phyloP scores from a whole-genome alignment of 2,888 invertebrate genomes.

The Camptogramma bilineatum region DNA sequence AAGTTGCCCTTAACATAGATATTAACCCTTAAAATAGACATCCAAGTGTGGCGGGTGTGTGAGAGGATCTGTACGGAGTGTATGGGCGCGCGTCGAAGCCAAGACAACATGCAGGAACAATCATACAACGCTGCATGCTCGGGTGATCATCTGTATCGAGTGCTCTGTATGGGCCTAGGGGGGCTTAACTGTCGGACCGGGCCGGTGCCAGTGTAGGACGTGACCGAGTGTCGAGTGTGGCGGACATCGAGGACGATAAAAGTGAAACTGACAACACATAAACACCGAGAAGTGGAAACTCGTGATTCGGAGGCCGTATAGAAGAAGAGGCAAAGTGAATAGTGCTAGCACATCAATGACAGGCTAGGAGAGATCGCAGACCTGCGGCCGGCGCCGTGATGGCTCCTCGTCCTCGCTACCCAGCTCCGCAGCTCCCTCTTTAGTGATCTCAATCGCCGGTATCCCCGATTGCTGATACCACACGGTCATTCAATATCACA shows the following conservation, averaged over 20 bases:
- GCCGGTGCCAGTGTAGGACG: conserved; percentile 46
- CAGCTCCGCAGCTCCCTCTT: conserved; percentile 89
- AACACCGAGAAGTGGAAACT: conserved; percentile 81
- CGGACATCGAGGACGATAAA: conserved; percentile 72
- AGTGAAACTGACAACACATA: conserved; percentile 81
- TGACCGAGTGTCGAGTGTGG: conserved; percentile 69
- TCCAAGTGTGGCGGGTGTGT: conserved; percentile 66
- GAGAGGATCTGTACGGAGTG: conserved; percentile 58
- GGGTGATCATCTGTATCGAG: conserved; percentile 76
- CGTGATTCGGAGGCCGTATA: conserved; percentile 76
- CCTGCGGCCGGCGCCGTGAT: conserved; percentile 79
- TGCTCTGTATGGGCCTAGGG: conserved; percentile 66
- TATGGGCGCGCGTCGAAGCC: conserved; percentile 76
- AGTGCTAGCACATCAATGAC: conserved; percentile 84
- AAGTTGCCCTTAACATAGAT: conserved; percentile 43
- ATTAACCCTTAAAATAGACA: conserved; percentile 50
- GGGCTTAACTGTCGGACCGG: conserved; percentile 37
- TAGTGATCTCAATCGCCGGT: conserved; percentile 91
- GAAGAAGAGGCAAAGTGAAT: conserved; percentile 80
- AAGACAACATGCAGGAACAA: conserved; percentile 84
- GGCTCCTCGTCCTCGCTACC: conserved; percentile 88
- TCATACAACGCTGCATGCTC: conserved; percentile 80
- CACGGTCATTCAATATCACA: conserved; percentile 78
- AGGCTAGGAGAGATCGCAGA: conserved; percentile 82
- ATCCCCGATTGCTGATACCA: conserved; percentile 85